phyloP scores from a whole-genome alignment of 1,140 invertebrate species.

The Glossosoma conforme region DNA sequence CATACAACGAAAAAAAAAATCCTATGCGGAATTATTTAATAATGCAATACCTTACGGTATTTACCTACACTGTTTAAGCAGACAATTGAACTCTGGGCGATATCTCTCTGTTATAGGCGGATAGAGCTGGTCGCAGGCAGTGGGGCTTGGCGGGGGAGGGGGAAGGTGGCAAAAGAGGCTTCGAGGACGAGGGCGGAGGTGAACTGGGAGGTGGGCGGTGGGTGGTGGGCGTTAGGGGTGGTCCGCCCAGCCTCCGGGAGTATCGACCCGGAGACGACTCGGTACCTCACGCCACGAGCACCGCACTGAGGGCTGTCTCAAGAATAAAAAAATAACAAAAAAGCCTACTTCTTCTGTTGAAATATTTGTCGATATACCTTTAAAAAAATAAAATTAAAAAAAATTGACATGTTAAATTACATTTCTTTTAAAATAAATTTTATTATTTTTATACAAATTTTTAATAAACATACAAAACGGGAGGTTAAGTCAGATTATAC shows the following conservation, averaged over 20 bases:
- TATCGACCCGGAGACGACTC: conserved; percentile 29
- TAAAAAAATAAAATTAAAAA: not conserved
- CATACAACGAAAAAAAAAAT: no score
- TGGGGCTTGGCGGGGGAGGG: not conserved
- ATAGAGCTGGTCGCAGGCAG: not conserved
- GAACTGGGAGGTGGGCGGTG: conserved; percentile 7
- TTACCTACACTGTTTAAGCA: conserved; percentile 18
- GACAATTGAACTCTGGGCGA: conserved; percentile 30
- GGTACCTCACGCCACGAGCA: conserved; percentile 14
- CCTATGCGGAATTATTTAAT: no score
- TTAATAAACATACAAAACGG: no score
- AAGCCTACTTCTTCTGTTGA: no score
- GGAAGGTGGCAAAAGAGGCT: not conserved
- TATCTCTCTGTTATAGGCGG: conserved; percentile 23
- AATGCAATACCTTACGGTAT: no score
- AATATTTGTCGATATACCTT: not conserved
- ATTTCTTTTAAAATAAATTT: not conserved
- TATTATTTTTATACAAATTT: no score
- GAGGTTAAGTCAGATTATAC: no score
- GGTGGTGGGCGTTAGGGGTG: not conserved
- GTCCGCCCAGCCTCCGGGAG: conserved; percentile 27
- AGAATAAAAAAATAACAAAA: no score
- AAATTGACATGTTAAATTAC: not conserved
- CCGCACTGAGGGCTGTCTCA: conserved; percentile 17
- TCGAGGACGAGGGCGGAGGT: conserved; percentile 6